phyloP scores from a whole-genome alignment of 2,797 vertebrate genomes.

The Cephalopachus bancanus region DNA sequence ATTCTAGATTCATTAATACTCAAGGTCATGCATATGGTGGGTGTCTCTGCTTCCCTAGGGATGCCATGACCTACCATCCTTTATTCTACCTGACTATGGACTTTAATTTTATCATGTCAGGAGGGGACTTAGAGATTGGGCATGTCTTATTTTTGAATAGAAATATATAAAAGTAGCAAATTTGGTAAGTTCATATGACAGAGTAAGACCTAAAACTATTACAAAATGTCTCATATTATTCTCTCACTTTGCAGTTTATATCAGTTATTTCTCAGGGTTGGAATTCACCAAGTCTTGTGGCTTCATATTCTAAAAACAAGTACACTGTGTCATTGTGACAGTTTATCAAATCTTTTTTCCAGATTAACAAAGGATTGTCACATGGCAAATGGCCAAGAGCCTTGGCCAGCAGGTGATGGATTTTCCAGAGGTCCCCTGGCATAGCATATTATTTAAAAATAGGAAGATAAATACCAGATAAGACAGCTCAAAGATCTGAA shows the following conservation, averaged over 20 bases:
- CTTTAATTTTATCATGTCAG: not conserved
- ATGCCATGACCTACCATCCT: not conserved
- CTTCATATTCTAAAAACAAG: conserved; percentile 32
- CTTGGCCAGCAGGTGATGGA: conserved; percentile 57
- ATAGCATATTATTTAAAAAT: conserved; percentile 66
- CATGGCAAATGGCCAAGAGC: conserved; percentile 49
- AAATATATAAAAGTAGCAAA: not conserved
- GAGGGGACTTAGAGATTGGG: not conserved
- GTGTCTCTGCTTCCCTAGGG: not conserved
- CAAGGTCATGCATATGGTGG: not conserved
- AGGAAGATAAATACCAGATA: conserved; percentile 56
- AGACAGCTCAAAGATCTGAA: not conserved
- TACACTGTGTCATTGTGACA: not conserved
- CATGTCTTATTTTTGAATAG: conserved; percentile 39
- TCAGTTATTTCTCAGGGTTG: conserved; percentile 16
- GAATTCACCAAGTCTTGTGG: not conserved
- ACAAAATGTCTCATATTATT: not conserved
- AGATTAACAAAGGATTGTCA: conserved; percentile 51
- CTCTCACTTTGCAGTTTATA: not conserved
- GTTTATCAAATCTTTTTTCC: conserved; percentile 35
- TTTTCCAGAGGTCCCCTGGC: conserved; percentile 65
- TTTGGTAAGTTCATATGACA: not conserved
- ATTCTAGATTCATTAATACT: not conserved
- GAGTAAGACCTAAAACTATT: conserved; percentile 20
- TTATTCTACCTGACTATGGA: not conserved